Conservation (phyloP, 2,888 invertebrate genomes). For the Rotaria socialis region DNA sequence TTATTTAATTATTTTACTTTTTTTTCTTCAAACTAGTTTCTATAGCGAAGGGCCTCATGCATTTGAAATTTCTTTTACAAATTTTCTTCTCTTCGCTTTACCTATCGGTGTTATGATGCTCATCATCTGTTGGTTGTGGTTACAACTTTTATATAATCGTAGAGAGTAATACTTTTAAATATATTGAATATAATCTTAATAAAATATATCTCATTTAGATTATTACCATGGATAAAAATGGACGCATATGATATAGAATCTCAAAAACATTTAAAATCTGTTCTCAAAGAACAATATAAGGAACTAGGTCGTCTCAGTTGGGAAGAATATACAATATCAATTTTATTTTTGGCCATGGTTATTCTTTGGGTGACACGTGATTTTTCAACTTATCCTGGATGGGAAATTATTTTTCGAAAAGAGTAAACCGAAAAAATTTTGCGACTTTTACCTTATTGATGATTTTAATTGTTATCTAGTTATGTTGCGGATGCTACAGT, state of each 20-base stretch:
- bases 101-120: neutral
- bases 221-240: neutral
- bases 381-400: slow-evolving; percentile 9
- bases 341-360: neutral
- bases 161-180: neutral
- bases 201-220: neutral
- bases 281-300: slow-evolving; percentile 6
- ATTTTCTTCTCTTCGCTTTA: slow-evolving; percentile 23
- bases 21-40: neutral
- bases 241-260: neutral
- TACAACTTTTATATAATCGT: slow-evolving; percentile 10
- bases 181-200: neutral
- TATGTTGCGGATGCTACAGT: neutral
- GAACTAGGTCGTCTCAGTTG: slow-evolving; percentile 57
- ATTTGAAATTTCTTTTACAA: slow-evolving; percentile 18
- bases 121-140: neutral
- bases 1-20: neutral
- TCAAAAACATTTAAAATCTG: neutral
- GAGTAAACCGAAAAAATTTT: neutral
- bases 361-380: neutral
- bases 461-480: neutral
- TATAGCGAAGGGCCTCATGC: neutral
- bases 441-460: neutral
- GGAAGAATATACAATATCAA: neutral
- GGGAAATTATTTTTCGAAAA: neutral